These are phyloP conservation scores for Penaeus indicus DNA, from an alignment of 1,140 invertebrate genomes.

Conservation along the genomic window DNA sequence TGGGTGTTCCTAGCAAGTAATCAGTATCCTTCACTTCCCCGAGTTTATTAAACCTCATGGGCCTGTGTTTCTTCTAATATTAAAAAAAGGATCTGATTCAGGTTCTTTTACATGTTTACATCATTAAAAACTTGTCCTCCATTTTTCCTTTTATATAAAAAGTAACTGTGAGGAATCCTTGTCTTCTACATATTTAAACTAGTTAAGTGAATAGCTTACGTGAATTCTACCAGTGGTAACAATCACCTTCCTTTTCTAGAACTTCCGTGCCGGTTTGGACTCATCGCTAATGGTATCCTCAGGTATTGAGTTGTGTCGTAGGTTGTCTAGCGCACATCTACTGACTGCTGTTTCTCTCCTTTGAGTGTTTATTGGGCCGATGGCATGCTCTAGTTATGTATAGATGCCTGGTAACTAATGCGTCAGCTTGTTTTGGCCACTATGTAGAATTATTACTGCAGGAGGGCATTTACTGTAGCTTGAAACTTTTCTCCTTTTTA, in stretches of 20 bases:
- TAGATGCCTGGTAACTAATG: slow-evolving; percentile 61
- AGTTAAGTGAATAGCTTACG: slow-evolving; percentile 9
- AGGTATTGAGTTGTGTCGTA: slow-evolving; percentile 68
- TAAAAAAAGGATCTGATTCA: too few relatives aligned
- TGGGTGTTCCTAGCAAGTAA: too few relatives aligned
- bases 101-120: too few relatives aligned
- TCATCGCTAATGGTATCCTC: slow-evolving; percentile 84
- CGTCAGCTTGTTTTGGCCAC: slow-evolving; percentile 16
- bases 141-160: not conserved
- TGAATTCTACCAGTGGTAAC: slow-evolving; percentile 35
- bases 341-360: slow-evolving; percentile 33
- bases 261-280: slow-evolving; percentile 92
- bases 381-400: slow-evolving; percentile 65
- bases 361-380: slow-evolving; percentile 65
- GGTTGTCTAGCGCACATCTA: slow-evolving; percentile 34
- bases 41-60: too few relatives aligned
- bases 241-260: slow-evolving; percentile 79
- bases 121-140: not conserved
- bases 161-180: slow-evolving; percentile 22
- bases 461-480: slow-evolving; percentile 31
- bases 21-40: too few relatives aligned
- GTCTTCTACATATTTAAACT: slow-evolving; percentile 12
- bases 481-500: not conserved
- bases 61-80: too few relatives aligned
- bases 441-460: not conserved